phyloP scores from a whole-genome alignment of 2,797 vertebrate genomes.

The Sebastes hubbsi region DNA sequence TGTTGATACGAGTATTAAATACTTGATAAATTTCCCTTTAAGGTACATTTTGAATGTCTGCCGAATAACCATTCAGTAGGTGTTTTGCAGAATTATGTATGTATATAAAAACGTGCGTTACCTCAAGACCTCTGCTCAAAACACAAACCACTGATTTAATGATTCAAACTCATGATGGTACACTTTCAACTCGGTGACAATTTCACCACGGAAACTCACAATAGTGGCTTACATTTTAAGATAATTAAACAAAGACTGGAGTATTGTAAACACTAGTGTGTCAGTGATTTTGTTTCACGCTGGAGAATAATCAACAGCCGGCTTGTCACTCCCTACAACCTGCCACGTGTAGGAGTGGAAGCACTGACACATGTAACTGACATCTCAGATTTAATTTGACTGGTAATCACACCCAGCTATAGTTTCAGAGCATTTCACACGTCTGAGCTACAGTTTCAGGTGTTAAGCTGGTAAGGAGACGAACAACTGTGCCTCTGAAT shows the following conservation, averaged over 20 bases:
- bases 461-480: constrained; percentile 75
- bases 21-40: too few relatives aligned
- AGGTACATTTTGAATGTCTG: too few relatives aligned
- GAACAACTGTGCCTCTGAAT: constrained; percentile 69
- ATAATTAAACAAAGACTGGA: constrained; percentile 42
- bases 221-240: not conserved
- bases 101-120: not conserved
- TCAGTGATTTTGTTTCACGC: constrained; percentile 61
- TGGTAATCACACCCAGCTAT: constrained; percentile 84
- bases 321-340: constrained; percentile 71
- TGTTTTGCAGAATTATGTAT: not conserved
- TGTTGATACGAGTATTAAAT: too few relatives aligned
- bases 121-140: not conserved
- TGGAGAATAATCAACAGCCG: constrained; percentile 74
- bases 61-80: not conserved
- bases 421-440: constrained; percentile 84
- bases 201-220: constrained; percentile 10
- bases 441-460: constrained; percentile 78
- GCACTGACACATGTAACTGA: constrained; percentile 80
- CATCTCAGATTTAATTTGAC: constrained; percentile 85
- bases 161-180: not conserved
- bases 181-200: not conserved
- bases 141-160: not conserved
- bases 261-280: constrained; percentile 44
- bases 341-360: constrained; percentile 73